Base-by-base conservation (phyloP, 1,140 invertebrate genomes). In the Oryzaephilus surinamensis region DNA sequence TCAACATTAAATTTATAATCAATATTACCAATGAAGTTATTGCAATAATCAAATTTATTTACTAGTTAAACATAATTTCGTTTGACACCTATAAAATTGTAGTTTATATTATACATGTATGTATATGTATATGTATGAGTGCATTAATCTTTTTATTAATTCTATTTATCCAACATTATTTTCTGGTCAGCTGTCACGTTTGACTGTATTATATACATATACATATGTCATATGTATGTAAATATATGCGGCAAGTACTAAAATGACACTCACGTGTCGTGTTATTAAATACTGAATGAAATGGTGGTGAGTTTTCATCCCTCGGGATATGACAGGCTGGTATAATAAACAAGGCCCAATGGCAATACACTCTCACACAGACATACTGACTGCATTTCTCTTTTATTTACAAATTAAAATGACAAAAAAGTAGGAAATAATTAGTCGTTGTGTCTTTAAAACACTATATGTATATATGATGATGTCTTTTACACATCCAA, bases 261-360 rank as follows among this genome's bases (percentile, higher is more conserved):
- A 36, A 36, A 36, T 16, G 21, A 16, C 13, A 36, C 28, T 36
- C 33, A 36, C 21, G 33, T 36, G 33, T 36, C 33, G 33, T 26
- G 33, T 24, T 36, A 26, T 36, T 36, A 27, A 36, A 36, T 26
- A 26, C 23, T 36, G 33, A 36, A 36, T 36, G 33, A 36, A 36
- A 36, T 36, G 33, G 33, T 26, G 33, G 33, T 36, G 33, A 36
- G 33, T 36, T 36, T 21, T 36, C 23, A 15, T 36, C 28, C 33
- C 33, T 21, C 10, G 33, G 18, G 33, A 26, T 36, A 34, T 21
- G 21, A 14, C 23, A 14, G 17, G 20, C 11, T 21, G 32, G 11
- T 17, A 26, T 36, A 36, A 36, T 36, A 36, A 36, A 36, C 33
- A 36, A 36, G 26, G 23, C 33, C 32, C 33, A 21, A 36, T 36